Evolutionary conservation across 2,888 invertebrate genomes (phyloP).

Genomic region (Synanthedon tipuliformis): DNA sequence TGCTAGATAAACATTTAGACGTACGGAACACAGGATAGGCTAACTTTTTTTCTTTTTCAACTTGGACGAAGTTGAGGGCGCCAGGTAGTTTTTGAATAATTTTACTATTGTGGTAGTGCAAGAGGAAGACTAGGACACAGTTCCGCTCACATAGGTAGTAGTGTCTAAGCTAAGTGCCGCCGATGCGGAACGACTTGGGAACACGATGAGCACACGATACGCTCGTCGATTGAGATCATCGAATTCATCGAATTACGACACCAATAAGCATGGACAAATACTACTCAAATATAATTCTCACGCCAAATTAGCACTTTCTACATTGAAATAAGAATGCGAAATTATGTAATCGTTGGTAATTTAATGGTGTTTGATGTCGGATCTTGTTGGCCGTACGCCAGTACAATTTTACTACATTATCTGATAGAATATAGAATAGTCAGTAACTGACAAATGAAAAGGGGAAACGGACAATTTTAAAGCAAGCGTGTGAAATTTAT

Average conservation of each 20-base stretch:
- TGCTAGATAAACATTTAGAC: too few relatives aligned
- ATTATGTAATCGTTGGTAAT: slow-evolving; percentile 2
- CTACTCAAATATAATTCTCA: slow-evolving; percentile 1
- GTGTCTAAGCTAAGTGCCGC: slow-evolving; percentile 15
- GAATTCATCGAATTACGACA: slow-evolving; percentile 43
- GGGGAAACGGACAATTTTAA: neutral
- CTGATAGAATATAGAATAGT: slow-evolving; percentile 19
- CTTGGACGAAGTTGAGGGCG: too few relatives aligned
- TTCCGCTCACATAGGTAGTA: slow-evolving; percentile 29
- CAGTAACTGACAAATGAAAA: slow-evolving; percentile 24
- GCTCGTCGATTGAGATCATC: slow-evolving; percentile 41
- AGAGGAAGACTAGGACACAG: slow-evolving; percentile 35
- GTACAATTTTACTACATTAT: slow-evolving; percentile 29
- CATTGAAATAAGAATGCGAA: slow-evolving; percentile 4
- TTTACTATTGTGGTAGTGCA: too few relatives aligned
- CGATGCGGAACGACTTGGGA: slow-evolving; percentile 51
- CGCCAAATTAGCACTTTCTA: slow-evolving; percentile 12
- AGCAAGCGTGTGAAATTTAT: too few relatives aligned
- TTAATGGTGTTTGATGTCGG: slow-evolving; percentile 5
- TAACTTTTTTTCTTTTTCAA: too few relatives aligned
- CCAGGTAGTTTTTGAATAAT: too few relatives aligned
- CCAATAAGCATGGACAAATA: slow-evolving; percentile 10
- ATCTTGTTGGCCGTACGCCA: slow-evolving; percentile 26
- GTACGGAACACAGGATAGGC: too few relatives aligned
- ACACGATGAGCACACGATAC: slow-evolving; percentile 50